A percentile compares a stretch with the other conserved stretches of the same genome.
Evolutionary conservation across 2,113 vertebrate genomes (phyloP).

Genomic region (Chiloscyllium plagiosum): DNA sequence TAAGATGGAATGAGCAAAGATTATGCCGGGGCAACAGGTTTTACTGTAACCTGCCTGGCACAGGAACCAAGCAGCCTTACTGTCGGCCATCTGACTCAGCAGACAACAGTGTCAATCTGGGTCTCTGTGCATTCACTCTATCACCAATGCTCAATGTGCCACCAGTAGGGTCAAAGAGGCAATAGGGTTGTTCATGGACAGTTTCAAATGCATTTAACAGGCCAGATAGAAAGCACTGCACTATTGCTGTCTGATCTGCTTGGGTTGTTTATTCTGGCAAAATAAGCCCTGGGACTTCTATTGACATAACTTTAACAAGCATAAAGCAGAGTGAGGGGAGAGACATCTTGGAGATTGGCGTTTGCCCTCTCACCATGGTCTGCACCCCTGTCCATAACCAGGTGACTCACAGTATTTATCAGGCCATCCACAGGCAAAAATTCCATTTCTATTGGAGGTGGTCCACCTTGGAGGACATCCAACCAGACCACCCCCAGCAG

Average conservation of each 20-base stretch:
- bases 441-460: too few species aligned
- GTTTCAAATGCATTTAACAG: neutral
- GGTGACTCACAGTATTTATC: too few species aligned
- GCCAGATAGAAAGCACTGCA: neutral
- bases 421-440: too few species aligned
- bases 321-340: neutral
- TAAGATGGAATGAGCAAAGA: neutral
- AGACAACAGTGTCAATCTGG: neutral
- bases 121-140: neutral
- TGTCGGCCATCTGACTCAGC: neutral
- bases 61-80: neutral
- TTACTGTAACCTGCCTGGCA: neutral
- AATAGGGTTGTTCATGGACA: neutral
- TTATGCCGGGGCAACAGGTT: neutral
- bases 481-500: too few species aligned
- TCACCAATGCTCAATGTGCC: neutral
- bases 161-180: neutral
- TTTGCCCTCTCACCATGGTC: too few species aligned
- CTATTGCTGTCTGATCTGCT: neutral
- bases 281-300: neutral
- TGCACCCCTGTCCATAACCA: too few species aligned
- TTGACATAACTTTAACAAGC: neutral
- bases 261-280: neutral
- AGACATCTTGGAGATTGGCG: too few species aligned
- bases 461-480: too few species aligned